phyloP scores from a whole-genome alignment of 2,113 vertebrate species.

The Varanus komodoensis region DNA sequence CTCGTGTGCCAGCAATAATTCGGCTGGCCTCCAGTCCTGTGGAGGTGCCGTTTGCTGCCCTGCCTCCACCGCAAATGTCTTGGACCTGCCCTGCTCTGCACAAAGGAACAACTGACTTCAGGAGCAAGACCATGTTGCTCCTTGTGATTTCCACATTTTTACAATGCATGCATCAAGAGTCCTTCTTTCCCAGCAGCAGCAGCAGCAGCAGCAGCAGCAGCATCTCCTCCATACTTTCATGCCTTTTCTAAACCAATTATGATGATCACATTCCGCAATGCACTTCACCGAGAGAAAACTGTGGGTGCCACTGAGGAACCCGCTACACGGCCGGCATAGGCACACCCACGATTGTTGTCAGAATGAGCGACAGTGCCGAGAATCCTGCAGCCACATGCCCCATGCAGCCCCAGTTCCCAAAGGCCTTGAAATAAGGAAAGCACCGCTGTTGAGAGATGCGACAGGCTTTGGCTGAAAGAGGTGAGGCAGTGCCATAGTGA shows the following conservation, averaged over 20 bases:
- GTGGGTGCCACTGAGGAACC: too few species aligned
- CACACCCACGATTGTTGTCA: background rate
- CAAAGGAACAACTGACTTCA: background rate
- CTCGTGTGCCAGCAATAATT: too few species aligned
- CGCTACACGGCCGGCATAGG: too few species aligned
- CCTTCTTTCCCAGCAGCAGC: background rate
- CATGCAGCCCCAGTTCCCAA: background rate
- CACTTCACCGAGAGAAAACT: background rate
- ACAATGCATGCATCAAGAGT: background rate
- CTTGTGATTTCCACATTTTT: background rate
- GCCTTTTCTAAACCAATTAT: background rate
- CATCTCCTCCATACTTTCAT: background rate
- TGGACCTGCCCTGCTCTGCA: too few species aligned
- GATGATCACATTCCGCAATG: background rate
- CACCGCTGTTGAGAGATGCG: background rate
- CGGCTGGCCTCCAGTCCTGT: too few species aligned
- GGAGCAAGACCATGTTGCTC: background rate
- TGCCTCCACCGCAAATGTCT: too few species aligned
- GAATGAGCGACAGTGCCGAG: background rate
- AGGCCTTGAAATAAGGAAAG: background rate
- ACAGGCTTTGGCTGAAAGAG: background rate
- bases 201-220: too few species aligned
- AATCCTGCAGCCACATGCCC: too few species aligned
- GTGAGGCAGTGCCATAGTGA: background rate
- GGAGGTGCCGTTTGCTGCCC: too few species aligned